phyloP scores from a whole-genome alignment of 2,888 invertebrate genomes.

The Papilio demoleus region DNA sequence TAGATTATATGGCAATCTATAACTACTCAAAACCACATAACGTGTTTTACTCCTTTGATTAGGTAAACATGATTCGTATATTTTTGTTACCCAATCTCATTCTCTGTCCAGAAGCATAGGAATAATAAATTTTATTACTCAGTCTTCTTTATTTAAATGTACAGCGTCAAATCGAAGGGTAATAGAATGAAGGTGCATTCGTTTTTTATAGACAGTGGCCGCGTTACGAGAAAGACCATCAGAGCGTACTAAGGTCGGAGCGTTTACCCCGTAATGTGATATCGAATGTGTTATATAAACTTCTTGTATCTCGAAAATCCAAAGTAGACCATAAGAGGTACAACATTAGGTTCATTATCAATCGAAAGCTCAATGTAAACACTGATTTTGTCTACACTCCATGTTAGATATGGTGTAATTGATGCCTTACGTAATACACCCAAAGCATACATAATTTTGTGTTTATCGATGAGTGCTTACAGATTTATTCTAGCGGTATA shows the following conservation, averaged over 20 bases:
- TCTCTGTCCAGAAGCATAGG: conserved; percentile 6
- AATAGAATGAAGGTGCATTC: conserved; percentile 42
- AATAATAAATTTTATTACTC: conserved; percentile 15
- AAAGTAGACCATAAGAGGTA: conserved; percentile 54
- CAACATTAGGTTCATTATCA: conserved; percentile 52
- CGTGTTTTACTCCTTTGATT: conserved; percentile 40
- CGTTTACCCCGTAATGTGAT: conserved; percentile 73
- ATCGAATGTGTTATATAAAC: conserved; percentile 71
- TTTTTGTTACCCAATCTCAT: conserved; percentile 25
- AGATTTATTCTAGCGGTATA: conserved; percentile 41
- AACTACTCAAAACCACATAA: conserved; percentile 37
- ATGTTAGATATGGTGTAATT: conserved; percentile 56
- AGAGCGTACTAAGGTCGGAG: conserved; percentile 75
- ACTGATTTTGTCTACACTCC: conserved; percentile 55
- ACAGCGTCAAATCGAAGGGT: conserved; percentile 39
- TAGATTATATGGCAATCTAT: too few species aligned
- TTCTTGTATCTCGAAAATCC: conserved; percentile 56
- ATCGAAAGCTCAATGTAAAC: conserved; percentile 39
- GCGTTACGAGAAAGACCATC: conserved; percentile 62
- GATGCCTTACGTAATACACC: conserved; percentile 65
- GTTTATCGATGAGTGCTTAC: conserved; percentile 48
- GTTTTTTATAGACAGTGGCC: conserved; percentile 49
- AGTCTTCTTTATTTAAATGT: conserved; percentile 17
- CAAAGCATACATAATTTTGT: conserved; percentile 58
- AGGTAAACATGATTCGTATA: conserved; percentile 34